These are phyloP conservation scores for Cairina moschata DNA, from an alignment of 2,113 vertebrate genomes.

Conservation along the genomic window DNA sequence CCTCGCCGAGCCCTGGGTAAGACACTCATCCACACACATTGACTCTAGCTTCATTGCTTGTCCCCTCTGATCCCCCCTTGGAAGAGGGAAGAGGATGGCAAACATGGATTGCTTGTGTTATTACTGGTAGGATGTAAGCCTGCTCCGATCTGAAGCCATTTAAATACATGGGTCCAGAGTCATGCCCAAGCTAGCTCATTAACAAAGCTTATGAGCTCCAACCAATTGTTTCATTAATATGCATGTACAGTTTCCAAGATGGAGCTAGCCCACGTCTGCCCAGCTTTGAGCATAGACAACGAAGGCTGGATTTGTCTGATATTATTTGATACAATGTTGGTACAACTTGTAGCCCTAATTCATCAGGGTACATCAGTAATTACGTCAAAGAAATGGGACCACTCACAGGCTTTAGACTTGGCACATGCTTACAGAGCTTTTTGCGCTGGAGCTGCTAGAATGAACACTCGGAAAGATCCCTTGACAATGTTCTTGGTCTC, in stretches of 20 bases:
- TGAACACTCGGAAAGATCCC: neutral
- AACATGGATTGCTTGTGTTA: neutral
- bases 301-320: neutral
- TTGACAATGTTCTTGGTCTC: neutral
- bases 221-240: neutral
- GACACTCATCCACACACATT: accelerated
- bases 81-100: neutral
- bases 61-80: neutral
- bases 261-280: neutral
- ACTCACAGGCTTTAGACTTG: neutral
- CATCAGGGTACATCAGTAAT: neutral
- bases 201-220: neutral
- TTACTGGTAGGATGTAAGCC: neutral
- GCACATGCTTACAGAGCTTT: accelerated
- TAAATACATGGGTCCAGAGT: neutral
- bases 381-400: neutral
- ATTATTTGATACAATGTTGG: neutral
- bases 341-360: neutral
- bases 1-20: neutral
- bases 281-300: neutral
- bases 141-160: neutral
- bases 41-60: neutral
- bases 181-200: neutral
- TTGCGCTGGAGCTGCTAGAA: neutral
- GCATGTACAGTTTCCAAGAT: neutral